phyloP scores from a whole-genome alignment of 2,888 invertebrate species.

The Epirrita christyi region DNA sequence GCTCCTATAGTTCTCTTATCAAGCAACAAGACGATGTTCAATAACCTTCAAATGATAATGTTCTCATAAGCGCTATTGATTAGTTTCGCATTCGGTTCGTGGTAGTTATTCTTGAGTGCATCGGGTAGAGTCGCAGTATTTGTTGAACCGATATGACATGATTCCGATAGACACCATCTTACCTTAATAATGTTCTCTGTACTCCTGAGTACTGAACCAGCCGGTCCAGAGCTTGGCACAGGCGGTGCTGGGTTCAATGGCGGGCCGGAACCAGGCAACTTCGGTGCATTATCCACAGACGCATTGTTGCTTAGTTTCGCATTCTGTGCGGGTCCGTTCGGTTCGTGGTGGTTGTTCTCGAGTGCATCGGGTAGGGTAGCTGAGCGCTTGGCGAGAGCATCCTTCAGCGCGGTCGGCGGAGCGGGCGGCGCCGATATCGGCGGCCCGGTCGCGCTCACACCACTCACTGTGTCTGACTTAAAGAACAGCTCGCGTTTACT shows the following conservation, averaged over 20 bases:
- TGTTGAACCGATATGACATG: no score
- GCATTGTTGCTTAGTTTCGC: slow-evolving; percentile 75
- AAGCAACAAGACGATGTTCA: no score
- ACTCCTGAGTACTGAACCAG: slow-evolving; percentile 62
- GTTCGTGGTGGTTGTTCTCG: slow-evolving; percentile 79
- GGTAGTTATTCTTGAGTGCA: no score
- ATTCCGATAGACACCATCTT: slow-evolving; percentile 6
- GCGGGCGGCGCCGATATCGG: slow-evolving; percentile 74
- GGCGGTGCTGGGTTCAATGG: slow-evolving; percentile 80
- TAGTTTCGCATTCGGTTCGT: no score
- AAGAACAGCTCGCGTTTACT: slow-evolving; percentile 95
- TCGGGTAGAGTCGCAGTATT: no score
- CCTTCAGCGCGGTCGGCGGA: slow-evolving; percentile 81
- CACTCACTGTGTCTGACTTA: slow-evolving; percentile 87
- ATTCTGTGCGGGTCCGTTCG: slow-evolving; percentile 67
- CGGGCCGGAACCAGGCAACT: slow-evolving; percentile 71
- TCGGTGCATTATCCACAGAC: slow-evolving; percentile 64
- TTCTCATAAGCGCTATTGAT: no score
- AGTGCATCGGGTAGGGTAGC: slow-evolving; percentile 74
- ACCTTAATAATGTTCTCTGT: slow-evolving; percentile 81
- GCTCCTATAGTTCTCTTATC: no score
- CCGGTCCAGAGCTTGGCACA: slow-evolving; percentile 64
- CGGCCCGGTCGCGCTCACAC: slow-evolving; percentile 72
- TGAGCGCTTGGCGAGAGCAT: slow-evolving; percentile 76
- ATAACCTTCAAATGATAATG: no score